Evolutionary conservation across 2,113 vertebrate species (phyloP).

Genomic region (Pao palembangensis): DNA sequence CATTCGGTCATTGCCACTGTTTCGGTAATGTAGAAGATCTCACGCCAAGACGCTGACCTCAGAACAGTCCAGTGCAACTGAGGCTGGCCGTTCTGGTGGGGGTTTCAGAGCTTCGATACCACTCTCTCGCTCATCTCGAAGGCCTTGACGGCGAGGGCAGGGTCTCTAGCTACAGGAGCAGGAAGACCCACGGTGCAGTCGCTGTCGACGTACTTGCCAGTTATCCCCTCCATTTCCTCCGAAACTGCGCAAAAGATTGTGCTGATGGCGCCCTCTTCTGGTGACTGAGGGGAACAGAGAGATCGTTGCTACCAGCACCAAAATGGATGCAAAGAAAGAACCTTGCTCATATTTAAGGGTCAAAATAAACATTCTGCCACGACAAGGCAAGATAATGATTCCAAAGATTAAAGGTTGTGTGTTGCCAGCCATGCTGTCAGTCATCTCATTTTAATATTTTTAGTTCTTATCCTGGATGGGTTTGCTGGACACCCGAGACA

Average conservation of each 20-base stretch:
- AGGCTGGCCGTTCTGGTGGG: not conserved
- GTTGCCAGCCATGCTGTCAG: too few relatives aligned
- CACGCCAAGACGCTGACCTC: not conserved
- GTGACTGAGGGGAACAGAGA: constrained; percentile 59
- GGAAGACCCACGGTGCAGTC: constrained; percentile 76
- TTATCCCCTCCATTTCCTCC: constrained; percentile 77
- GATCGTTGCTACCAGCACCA: not conserved
- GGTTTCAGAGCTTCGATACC: constrained; percentile 58
- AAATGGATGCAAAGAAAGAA: not conserved
- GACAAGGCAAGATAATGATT: not conserved
- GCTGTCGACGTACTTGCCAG: constrained; percentile 83
- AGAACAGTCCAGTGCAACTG: not conserved
- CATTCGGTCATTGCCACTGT: too few relatives aligned
- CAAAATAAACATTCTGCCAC: not conserved
- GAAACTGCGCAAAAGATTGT: constrained; percentile 81
- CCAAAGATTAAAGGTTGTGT: not conserved
- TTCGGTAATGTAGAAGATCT: too few relatives aligned
- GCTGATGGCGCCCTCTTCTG: constrained; percentile 78
- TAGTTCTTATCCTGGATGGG: too few relatives aligned
- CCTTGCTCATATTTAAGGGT: not conserved
- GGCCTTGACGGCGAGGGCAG: constrained; percentile 71
- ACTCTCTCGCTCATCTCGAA: constrained; percentile 79
- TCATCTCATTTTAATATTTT: too few relatives aligned
- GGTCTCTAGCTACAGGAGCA: constrained; percentile 62
- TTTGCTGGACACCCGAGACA: too few relatives aligned